These are phyloP conservation scores for Seira sanloemensis DNA, from an alignment of 2,888 invertebrate genomes.

Conservation along the genomic window DNA sequence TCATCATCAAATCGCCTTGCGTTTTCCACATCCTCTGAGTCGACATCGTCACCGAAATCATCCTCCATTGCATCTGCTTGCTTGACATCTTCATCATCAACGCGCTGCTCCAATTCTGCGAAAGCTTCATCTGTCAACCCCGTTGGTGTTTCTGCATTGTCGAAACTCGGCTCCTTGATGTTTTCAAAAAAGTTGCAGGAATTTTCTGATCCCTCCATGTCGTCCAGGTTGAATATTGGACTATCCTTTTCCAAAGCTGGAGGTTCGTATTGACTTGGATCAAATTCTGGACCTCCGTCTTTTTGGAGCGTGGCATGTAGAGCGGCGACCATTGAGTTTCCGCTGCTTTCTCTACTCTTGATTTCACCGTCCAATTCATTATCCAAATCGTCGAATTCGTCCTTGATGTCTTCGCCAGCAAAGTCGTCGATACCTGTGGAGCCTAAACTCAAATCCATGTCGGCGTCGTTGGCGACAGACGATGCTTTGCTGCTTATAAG, in stretches of 20 bases:
- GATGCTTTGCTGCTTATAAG: slow-evolving; percentile 42
- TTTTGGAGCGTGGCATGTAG: slow-evolving; percentile 54
- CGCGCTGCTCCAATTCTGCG: slow-evolving; percentile 43
- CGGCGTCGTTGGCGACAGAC: slow-evolving; percentile 45
- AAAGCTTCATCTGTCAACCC: slow-evolving; percentile 51
- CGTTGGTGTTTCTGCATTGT: slow-evolving; percentile 34
- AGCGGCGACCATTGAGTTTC: slow-evolving; percentile 55
- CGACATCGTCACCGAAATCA: not conserved
- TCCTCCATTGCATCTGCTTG: not conserved
- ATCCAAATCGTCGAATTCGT: slow-evolving; percentile 52
- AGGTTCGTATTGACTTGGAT: slow-evolving; percentile 56
- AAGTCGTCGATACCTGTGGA: slow-evolving; percentile 48
- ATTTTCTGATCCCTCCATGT: slow-evolving; percentile 44
- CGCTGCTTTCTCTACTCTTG: not conserved
- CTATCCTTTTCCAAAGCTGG: slow-evolving; percentile 47
- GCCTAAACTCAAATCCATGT: slow-evolving; percentile 40
- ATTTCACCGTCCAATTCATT: slow-evolving; percentile 39
- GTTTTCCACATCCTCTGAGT: not conserved
- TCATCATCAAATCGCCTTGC: not conserved
- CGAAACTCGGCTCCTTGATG: slow-evolving; percentile 42
- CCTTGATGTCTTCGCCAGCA: slow-evolving; percentile 43
- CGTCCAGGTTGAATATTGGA: slow-evolving; percentile 46
- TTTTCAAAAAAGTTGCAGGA: slow-evolving; percentile 55
- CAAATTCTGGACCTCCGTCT: slow-evolving; percentile 43
- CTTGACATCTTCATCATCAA: slow-evolving; percentile 11